A percentile compares a stretch with the other conserved stretches of the same genome.
Conservation (phyloP, 23 tunicate genomes). For the Trididemnum clinides region DNA sequence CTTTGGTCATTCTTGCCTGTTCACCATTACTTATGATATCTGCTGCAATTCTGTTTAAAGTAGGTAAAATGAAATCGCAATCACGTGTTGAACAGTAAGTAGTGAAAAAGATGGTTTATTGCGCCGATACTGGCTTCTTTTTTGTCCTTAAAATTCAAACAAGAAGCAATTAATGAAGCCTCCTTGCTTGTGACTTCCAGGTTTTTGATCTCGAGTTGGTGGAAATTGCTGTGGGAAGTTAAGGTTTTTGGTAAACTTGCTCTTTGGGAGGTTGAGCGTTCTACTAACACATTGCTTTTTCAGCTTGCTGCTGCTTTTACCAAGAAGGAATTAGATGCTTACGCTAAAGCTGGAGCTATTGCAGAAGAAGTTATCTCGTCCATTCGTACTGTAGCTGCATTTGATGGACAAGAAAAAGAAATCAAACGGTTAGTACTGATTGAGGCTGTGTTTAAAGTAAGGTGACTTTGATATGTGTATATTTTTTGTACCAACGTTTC, state of each 20-base stretch:
- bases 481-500: neutral
- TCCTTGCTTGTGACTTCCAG: too few relatives aligned
- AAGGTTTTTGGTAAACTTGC: too few relatives aligned
- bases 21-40: slow-evolving; percentile 75
- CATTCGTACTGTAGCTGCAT: slow-evolving; percentile 94
- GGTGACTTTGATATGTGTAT: neutral
- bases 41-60: slow-evolving; percentile 85
- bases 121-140: too few relatives aligned
- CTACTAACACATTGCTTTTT: too few relatives aligned
- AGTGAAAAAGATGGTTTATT: too few relatives aligned
- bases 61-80: too few relatives aligned
- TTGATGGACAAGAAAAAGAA: slow-evolving; percentile 94
- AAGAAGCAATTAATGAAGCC: too few relatives aligned
- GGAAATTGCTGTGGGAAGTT: too few relatives aligned
- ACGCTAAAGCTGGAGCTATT: slow-evolving; percentile 96
- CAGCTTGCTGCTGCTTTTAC: slow-evolving; percentile 81
- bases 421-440: slow-evolving; percentile 47
- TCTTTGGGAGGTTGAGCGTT: too few relatives aligned
- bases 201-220: too few relatives aligned
- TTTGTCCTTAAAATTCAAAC: too few relatives aligned
- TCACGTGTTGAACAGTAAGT: too few relatives aligned
- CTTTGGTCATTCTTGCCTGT: slow-evolving; percentile 80
- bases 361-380: slow-evolving; percentile 97
- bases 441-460: neutral
- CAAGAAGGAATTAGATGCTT: slow-evolving; percentile 92